phyloP scores from a whole-genome alignment of 2,113 vertebrate species.

The Dipodomys stephensi region DNA sequence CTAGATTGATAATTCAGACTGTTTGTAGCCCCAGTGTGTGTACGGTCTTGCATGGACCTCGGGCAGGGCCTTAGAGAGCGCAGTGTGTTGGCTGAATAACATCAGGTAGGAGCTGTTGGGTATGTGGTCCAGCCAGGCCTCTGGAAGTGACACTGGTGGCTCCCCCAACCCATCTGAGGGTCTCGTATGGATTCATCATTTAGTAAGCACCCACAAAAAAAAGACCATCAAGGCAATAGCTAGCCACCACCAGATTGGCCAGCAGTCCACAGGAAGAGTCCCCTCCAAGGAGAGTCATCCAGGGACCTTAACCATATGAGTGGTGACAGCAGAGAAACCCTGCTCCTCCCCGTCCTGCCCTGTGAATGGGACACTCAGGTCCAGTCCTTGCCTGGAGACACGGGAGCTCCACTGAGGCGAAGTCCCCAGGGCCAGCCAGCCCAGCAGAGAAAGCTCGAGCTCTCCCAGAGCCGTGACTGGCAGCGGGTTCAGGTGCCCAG shows the following conservation, averaged over 20 bases:
- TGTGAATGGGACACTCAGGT: rapidly evolving
- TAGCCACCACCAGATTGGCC: too few species aligned
- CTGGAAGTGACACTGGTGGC: too few species aligned
- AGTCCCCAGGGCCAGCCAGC: neutral
- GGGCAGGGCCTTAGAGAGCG: neutral
- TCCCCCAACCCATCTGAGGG: too few species aligned
- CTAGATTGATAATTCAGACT: neutral
- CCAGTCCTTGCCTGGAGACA: neutral
- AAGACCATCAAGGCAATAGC: too few species aligned
- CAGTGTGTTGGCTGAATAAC: neutral
- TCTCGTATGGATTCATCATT: too few species aligned
- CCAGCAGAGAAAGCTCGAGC: rapidly evolving
- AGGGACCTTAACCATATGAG: too few species aligned
- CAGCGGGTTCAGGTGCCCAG: too few species aligned
- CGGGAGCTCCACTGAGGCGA: neutral
- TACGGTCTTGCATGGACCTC: neutral
- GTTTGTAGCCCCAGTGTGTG: neutral
- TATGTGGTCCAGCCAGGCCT: too few species aligned
- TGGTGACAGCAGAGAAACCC: neutral
- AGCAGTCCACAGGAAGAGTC: too few species aligned
- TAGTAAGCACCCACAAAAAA: too few species aligned
- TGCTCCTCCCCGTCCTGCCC: too few species aligned
- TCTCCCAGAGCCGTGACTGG: neutral
- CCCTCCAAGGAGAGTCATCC: too few species aligned
- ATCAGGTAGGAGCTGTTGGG: neutral